Base-by-base conservation (phyloP, 2,113 vertebrate genomes). In the Turdus rufiventris region DNA sequence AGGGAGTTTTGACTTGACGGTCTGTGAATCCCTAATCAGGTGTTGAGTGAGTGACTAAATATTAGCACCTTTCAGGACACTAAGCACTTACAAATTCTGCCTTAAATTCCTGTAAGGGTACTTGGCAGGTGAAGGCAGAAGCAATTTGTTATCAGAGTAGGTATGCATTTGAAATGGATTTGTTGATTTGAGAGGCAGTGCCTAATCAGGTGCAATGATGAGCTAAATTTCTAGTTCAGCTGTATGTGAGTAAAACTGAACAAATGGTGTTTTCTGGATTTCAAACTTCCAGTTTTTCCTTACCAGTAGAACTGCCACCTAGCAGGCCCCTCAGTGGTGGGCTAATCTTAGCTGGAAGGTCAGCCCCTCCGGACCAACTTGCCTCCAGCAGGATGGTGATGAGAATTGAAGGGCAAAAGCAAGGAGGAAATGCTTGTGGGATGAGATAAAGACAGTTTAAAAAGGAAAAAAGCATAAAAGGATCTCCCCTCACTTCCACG, bases 1-100 rank as follows among this genome's bases (percentile, higher is more conserved):
- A 89, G 29, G 54, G 63, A 89, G 47, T 62, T 84, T 91, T 88
- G 86, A 26, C 36, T 89, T 81, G 70, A 56, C 86, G 94, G 73
- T 53, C 78, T 90, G 76, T 74, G 92, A 86, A 92, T 95, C 21
- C 7, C 91, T 88, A 74, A 92, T 81, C 65, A 63, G 43, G 36
- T 84, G 76, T 75, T 86, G 63, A 90, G 56, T 74, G 81, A 66
- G n/a, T 70, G 36, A 74, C 53, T 74, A 84, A 91, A 93, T 89
- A 93, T 60, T 78, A 91, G 72, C 74, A 81, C 68, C 18, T 92
- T 94, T 83, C 34, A 76, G 88, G 83, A 84, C 61, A 42, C 58
- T 56, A 80, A 89, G 25, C 31, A 26, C 65, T 90, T 85, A 34
- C 0, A 68, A 95, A 56, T 57, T 73, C 29, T 81, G 83, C 75